Conservation (phyloP, 2,113 vertebrate species). For the Chroicocephalus ridibundus region DNA sequence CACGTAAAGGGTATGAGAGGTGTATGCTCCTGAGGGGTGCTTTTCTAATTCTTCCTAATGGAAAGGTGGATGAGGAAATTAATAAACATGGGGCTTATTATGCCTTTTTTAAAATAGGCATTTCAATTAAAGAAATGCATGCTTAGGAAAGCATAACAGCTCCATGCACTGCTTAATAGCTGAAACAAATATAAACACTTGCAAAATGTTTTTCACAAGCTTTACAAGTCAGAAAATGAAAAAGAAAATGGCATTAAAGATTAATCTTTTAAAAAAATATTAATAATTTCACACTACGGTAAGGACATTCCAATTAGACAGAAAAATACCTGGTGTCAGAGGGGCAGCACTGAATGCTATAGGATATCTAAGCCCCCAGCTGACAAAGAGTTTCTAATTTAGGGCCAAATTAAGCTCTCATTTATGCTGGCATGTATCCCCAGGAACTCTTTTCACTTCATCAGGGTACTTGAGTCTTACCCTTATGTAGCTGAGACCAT, state of each 20-base stretch:
- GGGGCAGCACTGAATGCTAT: not conserved
- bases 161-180: not conserved
- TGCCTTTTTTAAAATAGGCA: not conserved
- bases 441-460: not conserved
- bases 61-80: not conserved
- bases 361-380: not conserved
- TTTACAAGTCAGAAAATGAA: not conserved
- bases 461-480: not conserved
- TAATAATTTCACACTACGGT: not conserved
- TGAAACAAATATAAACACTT: not conserved
- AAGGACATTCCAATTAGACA: not conserved
- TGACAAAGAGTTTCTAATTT: conserved; percentile 37
- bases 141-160: not conserved
- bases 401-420: conserved; percentile 3
- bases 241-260: not conserved
- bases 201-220: not conserved
- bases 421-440: not conserved
- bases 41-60: not conserved
- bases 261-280: not conserved
- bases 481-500: not conserved
- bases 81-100: not conserved
- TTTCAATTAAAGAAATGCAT: not conserved
- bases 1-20: not conserved
- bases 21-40: not conserved
- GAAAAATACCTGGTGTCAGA: not conserved